Base-by-base conservation (phyloP, 2,888 invertebrate genomes). In the Sphaerophoria rueppellii region DNA sequence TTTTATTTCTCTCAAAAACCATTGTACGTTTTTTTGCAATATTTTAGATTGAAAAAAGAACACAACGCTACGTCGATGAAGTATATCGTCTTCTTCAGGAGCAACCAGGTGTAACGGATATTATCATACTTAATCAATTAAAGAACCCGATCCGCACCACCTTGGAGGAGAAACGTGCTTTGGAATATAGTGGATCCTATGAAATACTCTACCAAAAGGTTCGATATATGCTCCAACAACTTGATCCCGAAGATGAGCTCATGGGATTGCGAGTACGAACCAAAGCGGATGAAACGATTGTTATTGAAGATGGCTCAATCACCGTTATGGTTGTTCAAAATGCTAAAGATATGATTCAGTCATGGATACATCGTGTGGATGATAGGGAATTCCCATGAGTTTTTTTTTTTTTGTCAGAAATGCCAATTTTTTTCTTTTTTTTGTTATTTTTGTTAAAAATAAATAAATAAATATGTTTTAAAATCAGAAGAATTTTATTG, bases 111-210 rank as follows among this genome's bases (percentile, higher is more conserved):
- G 88, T 91, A 1, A 87, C 88, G 12, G 90, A 91, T 35, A 88
- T 91, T 11, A 87, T 91, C 0, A 89, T 91, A 7, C 81, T 91
- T 74, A 91, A 91, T 63, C 87, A 87, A 11, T 87, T 87, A 4
- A 90, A 91, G 1, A 90, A 91, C 86, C 91, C 91, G 0, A 80
- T 91, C 0, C 90, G 90, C 60, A 89, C 89, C 0, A 89, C 91
- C 6, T 89, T 91, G 91, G 87, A 87, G 0, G 73, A 86, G 0
- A 73, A 87, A 16, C 82, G 86, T 7, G 89, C 91, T 7, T 82
- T 92, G 35, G 89, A 90, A 71, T 88, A 89, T 82, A 89, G 90
- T 72, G 91, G 91, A 0, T 88, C 90, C 4, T 91, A 89, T 79
- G 91, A 90, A 52, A 89, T 89, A 48, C 78, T 92, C 9, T 87